Evolutionary conservation across 2,113 vertebrate species (phyloP).

Genomic region (Ophthalmolycus amberensis): DNA sequence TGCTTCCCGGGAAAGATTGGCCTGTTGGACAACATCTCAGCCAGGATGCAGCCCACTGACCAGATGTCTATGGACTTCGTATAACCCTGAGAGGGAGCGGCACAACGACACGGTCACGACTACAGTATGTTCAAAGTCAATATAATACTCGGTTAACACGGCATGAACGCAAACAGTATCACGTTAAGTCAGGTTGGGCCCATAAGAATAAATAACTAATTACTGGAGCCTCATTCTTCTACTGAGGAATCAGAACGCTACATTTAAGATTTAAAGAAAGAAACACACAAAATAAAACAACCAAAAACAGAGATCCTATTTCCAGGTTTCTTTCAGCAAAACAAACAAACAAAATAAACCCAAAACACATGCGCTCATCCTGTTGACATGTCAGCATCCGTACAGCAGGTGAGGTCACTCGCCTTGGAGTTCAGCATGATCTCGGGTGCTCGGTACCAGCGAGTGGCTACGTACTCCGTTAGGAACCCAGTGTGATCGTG

Average conservation of each 20-base stretch:
- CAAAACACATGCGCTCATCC: neutral
- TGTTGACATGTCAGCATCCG: neutral
- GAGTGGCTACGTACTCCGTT: slow-evolving; percentile 97
- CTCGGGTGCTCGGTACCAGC: slow-evolving; percentile 98
- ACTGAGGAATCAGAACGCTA: neutral
- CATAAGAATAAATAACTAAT: neutral
- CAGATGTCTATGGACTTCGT: slow-evolving; percentile 99
- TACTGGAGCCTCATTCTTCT: neutral
- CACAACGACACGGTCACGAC: neutral
- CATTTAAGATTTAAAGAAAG: neutral
- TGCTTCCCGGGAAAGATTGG: slow-evolving; percentile 99
- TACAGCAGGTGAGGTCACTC: slow-evolving; percentile 34
- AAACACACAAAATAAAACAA: neutral
- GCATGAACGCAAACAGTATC: neutral
- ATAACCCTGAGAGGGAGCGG: slow-evolving; percentile 87
- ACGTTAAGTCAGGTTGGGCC: neutral
- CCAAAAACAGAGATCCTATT: neutral
- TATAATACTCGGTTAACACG: neutral
- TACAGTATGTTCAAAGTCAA: neutral
- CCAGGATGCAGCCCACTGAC: slow-evolving; percentile 99
- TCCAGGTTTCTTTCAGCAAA: neutral
- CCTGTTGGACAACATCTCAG: slow-evolving; percentile 98
- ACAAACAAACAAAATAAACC: neutral
- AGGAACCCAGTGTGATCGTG: slow-evolving; percentile 99
- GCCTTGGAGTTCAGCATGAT: slow-evolving; percentile 99